Evolutionary conservation across 37 sponge, comb jelly and placozoan genomes (phyloP).

Genomic region (Crambe crambe): DNA sequence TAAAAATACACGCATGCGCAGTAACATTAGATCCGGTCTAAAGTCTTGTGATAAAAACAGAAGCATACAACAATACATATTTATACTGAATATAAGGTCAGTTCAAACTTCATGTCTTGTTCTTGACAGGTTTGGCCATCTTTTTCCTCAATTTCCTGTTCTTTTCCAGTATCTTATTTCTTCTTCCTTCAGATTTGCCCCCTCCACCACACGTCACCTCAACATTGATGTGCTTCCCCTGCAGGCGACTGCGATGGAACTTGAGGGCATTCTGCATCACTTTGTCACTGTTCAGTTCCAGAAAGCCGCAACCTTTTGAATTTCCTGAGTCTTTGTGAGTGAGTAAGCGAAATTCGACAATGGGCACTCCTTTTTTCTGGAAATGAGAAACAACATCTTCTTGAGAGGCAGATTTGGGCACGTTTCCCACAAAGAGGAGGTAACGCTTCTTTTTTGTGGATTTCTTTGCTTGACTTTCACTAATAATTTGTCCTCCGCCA

Average conservation of each 20-base stretch:
- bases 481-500: background rate
- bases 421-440: conserved; percentile 72
- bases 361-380: conserved; percentile 38
- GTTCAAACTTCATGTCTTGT: too few relatives aligned
- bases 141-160: conserved; percentile 45
- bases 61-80: too few relatives aligned
- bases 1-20: too few relatives aligned
- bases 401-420: conserved; percentile 50
- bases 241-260: conserved; percentile 70
- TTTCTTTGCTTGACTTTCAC: too few relatives aligned
- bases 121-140: background rate
- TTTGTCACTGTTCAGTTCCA: conserved; percentile 53
- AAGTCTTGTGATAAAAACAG: too few relatives aligned
- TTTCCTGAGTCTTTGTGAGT: conserved; percentile 57
- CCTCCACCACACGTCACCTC: conserved; percentile 97
- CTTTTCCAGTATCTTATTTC: conserved; percentile 66
- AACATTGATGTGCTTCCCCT: conserved; percentile 77
- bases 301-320: conserved; percentile 76
- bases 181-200: conserved; percentile 69
- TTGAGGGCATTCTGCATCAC: conserved; percentile 82
- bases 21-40: too few relatives aligned
- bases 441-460: conserved; percentile 27
- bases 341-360: conserved; percentile 48
- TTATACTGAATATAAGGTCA: too few relatives aligned
- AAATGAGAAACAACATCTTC: conserved; percentile 68